phyloP scores from a whole-genome alignment of 1,140 invertebrate species.

The Drosophila bocqueti region DNA sequence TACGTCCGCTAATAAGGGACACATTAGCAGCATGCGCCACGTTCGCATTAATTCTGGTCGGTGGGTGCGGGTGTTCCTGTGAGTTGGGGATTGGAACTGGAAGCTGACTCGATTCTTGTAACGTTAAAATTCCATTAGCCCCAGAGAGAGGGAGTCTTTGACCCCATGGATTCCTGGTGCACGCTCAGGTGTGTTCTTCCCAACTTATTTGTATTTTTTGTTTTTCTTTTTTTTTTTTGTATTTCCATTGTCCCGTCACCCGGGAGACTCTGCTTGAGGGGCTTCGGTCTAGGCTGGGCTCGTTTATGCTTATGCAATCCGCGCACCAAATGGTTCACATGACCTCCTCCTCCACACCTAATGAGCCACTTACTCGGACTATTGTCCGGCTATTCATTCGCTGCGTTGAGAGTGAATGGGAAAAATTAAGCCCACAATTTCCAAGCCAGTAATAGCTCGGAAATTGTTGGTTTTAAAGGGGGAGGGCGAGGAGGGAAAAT shows the following conservation, averaged over 20 bases:
- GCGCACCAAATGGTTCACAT: constrained; percentile 55
- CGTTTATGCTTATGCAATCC: constrained; percentile 51
- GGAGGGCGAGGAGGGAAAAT: too few relatives aligned
- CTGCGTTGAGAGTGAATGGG: constrained; percentile 31
- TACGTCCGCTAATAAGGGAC: constrained; percentile 65
- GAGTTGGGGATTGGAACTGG: not conserved
- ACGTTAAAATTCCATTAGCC: constrained; percentile 82
- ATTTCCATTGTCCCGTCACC: constrained; percentile 4
- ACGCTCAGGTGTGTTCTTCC: constrained; percentile 56
- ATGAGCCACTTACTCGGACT: constrained; percentile 44
- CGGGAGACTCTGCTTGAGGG: constrained; percentile 5
- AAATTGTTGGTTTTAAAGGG: not conserved
- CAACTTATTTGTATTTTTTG: not conserved
- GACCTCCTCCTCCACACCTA: constrained; percentile 57
- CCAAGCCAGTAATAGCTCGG: constrained; percentile 3
- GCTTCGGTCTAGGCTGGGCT: not conserved
- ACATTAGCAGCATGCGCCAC: constrained; percentile 73
- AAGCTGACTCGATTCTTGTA: not conserved
- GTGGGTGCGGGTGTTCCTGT: constrained; percentile 21
- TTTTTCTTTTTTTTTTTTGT: not conserved
- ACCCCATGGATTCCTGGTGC: not conserved
- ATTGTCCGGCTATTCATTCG: constrained; percentile 27
- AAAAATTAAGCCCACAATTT: constrained; percentile 44
- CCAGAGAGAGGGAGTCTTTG: constrained; percentile 10
- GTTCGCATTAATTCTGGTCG: constrained; percentile 61